Conservation (phyloP, 2,113 vertebrate species). For the Trogon melanurus region DNA sequence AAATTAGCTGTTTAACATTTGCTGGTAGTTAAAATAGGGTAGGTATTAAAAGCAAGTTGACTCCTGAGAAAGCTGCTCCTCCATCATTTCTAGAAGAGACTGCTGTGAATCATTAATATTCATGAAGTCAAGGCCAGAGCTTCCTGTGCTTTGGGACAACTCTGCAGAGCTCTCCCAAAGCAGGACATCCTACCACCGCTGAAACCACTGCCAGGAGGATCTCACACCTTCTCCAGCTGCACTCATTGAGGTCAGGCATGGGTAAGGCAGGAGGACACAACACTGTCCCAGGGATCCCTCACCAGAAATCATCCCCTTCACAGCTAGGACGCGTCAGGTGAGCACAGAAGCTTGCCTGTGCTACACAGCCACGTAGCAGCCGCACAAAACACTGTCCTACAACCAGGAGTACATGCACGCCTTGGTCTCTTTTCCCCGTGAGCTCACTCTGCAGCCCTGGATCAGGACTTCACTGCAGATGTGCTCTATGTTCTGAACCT, state of each 20-base stretch:
- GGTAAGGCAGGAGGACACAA: not conserved
- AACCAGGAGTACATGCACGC: rapidly evolving
- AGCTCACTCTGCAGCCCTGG: not conserved
- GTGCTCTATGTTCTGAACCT: not conserved
- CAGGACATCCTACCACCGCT: not conserved
- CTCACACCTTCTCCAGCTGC: not conserved
- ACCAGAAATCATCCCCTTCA: not conserved
- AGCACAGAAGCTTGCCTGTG: not conserved
- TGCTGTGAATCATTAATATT: not conserved
- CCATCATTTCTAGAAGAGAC: not conserved
- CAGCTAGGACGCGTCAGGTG: not conserved
- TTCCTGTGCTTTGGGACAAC: not conserved
- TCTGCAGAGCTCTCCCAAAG: not conserved
- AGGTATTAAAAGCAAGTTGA: not conserved
- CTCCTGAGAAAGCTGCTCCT: not conserved
- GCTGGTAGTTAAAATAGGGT: not conserved
- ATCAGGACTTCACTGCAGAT: not conserved
- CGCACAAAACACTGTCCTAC: not conserved
- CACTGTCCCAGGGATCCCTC: not conserved
- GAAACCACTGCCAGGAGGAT: not conserved
- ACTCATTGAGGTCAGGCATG: not conserved
- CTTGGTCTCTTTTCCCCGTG: not conserved
- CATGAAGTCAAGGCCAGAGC: not conserved
- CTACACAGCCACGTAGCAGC: not conserved
- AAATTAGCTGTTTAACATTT: constrained; percentile 20